Conservation (phyloP, 1,140 invertebrate species). For the Propsilocerus akamusi region DNA sequence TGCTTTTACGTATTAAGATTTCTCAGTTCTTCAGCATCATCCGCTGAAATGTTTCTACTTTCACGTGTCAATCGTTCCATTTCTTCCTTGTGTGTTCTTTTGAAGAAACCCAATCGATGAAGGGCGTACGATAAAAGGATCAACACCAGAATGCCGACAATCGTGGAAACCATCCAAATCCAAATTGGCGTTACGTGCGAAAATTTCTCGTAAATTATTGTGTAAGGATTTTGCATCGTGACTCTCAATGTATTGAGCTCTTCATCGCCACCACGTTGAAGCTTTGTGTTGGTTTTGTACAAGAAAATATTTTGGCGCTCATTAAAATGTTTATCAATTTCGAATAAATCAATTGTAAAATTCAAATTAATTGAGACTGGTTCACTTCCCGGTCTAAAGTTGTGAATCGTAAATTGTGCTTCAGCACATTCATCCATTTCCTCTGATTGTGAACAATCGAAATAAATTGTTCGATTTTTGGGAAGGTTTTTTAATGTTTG, state of each 20-base stretch:
- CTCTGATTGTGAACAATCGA: slow-evolving; percentile 18
- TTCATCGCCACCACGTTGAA: slow-evolving; percentile 16
- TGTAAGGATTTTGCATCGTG: slow-evolving; percentile 9
- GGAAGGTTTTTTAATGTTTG: slow-evolving; percentile 12
- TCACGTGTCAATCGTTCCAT: not conserved
- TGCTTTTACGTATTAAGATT: not conserved
- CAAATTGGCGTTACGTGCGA: slow-evolving; percentile 12
- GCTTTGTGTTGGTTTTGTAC: slow-evolving; percentile 13
- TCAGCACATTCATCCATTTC: slow-evolving; percentile 15
- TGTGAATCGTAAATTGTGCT: slow-evolving; percentile 16
- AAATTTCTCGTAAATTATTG: slow-evolving; percentile 20
- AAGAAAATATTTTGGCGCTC: slow-evolving; percentile 23
- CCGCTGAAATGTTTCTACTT: not conserved
- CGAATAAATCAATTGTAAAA: slow-evolving; percentile 17
- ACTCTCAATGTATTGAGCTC: slow-evolving; percentile 4
- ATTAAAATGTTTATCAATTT: slow-evolving; percentile 18
- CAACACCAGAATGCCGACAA: slow-evolving; percentile 17
- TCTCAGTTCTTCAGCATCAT: not conserved
- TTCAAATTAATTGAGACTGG: slow-evolving; percentile 15
- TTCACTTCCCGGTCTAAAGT: slow-evolving; percentile 16
- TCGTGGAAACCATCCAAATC: slow-evolving; percentile 16
- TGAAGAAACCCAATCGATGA: slow-evolving; percentile 8
- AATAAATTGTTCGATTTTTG: slow-evolving; percentile 21
- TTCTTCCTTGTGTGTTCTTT: not conserved
- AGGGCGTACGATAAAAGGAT: slow-evolving; percentile 15